Evolutionary conservation across 1,140 invertebrate species (phyloP), one percentile per base, ranked within the genome.

Genomic region (Latrodectus geometricus): DNA sequence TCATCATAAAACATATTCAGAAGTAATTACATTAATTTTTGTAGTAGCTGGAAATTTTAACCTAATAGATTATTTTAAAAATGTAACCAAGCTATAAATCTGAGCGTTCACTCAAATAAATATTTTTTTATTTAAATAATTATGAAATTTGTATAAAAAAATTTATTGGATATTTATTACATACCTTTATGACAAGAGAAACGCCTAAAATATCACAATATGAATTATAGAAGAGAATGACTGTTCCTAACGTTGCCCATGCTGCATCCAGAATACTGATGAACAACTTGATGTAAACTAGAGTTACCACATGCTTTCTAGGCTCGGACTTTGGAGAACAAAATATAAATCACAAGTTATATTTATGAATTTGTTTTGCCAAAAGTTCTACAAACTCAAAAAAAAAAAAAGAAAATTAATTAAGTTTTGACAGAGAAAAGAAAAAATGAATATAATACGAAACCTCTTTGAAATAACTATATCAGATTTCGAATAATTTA

Each of bases 161-260:
- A n/a, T 35, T 35, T 35, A 35, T 3, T 3, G 35, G 35, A 35
- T 35, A 35, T 35, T 35, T 35, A 49, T n/a, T n/a, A 54, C 68
- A 75, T 50, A 86, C 83, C 61, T 86, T 77, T 5, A 86, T 78
- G 14, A 78, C 20, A 48, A 61, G 49, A 12, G 8, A 5, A 49
- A 86, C 74, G 21, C 83, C 83, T n/a, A 70, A 52, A 49, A 86
- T 49, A 20, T 78, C 74, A 20, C 83, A 86, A 17, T 76, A 86
- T 70, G 35, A 50, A 65, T 72, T 50, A 8, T 23, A 17, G 14
- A 48, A 11, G 54, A 86, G 83, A n/a, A 86, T 54, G 20, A 78
- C 21, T 2, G 85, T 87, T 21, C 85, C 85, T 8, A 80, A 21
- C 48, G 72, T 66, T 1, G 77, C 77, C 52, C 68, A 80, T 9